phyloP scores from a whole-genome alignment of 2,113 vertebrate genomes.

The Prunella fulvescens region DNA sequence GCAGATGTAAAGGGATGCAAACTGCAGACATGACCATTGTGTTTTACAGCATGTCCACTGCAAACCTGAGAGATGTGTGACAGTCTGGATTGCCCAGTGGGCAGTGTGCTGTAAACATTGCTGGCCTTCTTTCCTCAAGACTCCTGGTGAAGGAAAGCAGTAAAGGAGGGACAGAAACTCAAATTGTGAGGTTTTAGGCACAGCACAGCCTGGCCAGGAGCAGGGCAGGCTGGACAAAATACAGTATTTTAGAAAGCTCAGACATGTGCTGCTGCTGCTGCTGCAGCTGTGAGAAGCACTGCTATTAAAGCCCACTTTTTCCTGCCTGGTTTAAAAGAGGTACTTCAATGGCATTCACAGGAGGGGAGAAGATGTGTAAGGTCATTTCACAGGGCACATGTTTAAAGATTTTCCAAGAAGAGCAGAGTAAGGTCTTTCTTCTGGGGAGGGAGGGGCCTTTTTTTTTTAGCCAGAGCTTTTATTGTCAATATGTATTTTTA shows the following conservation, averaged over 20 bases:
- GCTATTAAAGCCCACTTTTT: not conserved
- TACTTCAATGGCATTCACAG: not conserved
- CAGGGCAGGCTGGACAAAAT: fast-evolving
- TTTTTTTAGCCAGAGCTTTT: not conserved
- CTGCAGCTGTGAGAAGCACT: not conserved
- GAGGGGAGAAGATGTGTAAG: conserved; percentile 34
- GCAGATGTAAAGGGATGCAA: not conserved
- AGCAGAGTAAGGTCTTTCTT: conserved; percentile 13
- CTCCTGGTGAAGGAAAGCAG: not conserved
- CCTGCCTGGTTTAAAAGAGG: not conserved
- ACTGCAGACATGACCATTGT: not conserved
- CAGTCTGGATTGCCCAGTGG: not conserved
- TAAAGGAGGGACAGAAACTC: not conserved
- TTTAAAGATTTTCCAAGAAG: conserved; percentile 48
- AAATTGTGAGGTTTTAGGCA: not conserved
- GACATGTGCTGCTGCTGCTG: not conserved
- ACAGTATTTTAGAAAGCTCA: not conserved
- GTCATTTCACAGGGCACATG: not conserved
- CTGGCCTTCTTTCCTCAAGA: not conserved
- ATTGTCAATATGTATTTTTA: conserved; percentile 50
- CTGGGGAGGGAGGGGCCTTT: not conserved
- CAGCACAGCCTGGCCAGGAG: not conserved
- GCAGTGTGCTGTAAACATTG: not conserved
- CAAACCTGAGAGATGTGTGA: not conserved
- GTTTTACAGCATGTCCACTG: not conserved